Evolutionary conservation across 2,113 vertebrate species (phyloP), one percentile per base, ranked within the genome.

Genomic region (Peromyscus californicus): DNA sequence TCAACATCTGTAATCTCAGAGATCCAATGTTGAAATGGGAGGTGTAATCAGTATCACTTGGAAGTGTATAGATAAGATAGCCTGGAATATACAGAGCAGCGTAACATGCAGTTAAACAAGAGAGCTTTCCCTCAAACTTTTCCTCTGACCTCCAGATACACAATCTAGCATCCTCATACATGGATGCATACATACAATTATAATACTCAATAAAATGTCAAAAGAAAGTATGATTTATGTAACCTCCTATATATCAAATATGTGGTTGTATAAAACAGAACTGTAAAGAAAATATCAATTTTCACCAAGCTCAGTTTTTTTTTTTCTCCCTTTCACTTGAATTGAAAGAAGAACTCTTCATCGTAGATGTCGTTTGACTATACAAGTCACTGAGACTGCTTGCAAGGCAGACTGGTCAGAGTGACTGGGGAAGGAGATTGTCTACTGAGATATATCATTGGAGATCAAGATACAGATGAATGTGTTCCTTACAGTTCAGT

Each of bases 381-480:
- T 33, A 75, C 29, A 90, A 54, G 42, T 93, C 92, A 94, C 59
- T 0, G 0, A 51, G 92, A n/a, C 39, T 89, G 6, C 83, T 94
- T 63, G 67, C 98, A 97, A 97, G 51, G 89, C 86, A 97, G 89
- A 91, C 75, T 91, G 87, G 92, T 91, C 90, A 70, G 79, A 97
- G 95, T 83, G 69, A 91, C 0, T 57, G 26, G 94, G 16, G 94
- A 97, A 91, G 82, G 63, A 93, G 22, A 75, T 76, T 87, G 88
- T 96, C 63, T 97, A 57, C 29, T 83, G 26, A n/a, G 96, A 96
- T 1, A 17, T 98, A 96, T 90, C 51, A 70, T 11, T 89, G 33
- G 39, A 95, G 61, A 92, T 94, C 63, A 95, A 96, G 92, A 98
- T 63, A 22, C 69, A 97, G 93, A 96, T 93, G 98, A 98, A 97